Evolutionary conservation across 2,797 vertebrate species (phyloP), one percentile per base, ranked within the genome.

Genomic region (Acomys russatus): DNA sequence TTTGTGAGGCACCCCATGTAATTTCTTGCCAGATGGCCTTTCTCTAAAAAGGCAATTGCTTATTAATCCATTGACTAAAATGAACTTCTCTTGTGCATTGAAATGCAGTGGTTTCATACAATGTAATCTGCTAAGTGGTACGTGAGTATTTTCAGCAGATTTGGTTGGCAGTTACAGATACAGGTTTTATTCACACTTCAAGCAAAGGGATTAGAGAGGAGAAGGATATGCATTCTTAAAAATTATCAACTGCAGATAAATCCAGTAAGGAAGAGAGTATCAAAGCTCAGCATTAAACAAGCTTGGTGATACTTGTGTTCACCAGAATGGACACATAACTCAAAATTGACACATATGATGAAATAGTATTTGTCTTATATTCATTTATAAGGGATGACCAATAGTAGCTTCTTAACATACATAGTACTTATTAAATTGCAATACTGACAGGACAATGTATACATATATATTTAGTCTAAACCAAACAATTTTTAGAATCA

Each of bases 361-460:
- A 70, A 76, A 84, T 44, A 64, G 71, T 44, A 6, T 0, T 22
- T 71, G 12, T 80, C 35, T 12, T 49, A 0, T 73, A 49, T 71
- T 51, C 3, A 7, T 33, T 2, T 63, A 74, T 25, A 4, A 82
- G 3, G 0, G 1, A 56, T 18, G 77, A 44, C 74, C 25, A 70
- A 20, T 6, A 82, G 7, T 12, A 30, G 4, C 44, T 85, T 70
- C 1, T 14, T 73, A 51, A n/a, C 35, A 14, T 85, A 88, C 90
- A 22, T 15, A 93, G 78, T 79, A 22, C 4, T 33, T 80, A 30
- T 70, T 20, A n/a, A 17, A 68, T 76, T 93, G 92, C 35, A 96
- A 35, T 70, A 44, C 0, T 6, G 0, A 3, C 18, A 61, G 22
- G 11, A 3, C 7, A 11, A 64, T n/a, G n/a, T 63, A 44, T 22